Conservation (phyloP, 2,113 vertebrate species). For the Danio rerio region GRCz12tu NC_133180.1:71301501-71302000, state of each 20-base stretch:
- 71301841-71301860: background rate
- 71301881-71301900: background rate
- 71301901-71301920: background rate
- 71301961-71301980: slow-evolving; percentile 5
- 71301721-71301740: slow-evolving; percentile 60
- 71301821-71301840: background rate
- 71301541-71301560: background rate
- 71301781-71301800: background rate
- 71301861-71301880: background rate
- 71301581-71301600: background rate
- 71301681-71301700: slow-evolving; percentile 61
- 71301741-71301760: slow-evolving; percentile 62
- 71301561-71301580: background rate
- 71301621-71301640: slow-evolving; percentile 52
- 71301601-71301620: slow-evolving; percentile 50
- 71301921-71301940: background rate
- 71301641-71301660: slow-evolving; percentile 60
- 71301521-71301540: background rate
- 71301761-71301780: slow-evolving; percentile 65
- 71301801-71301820: background rate
- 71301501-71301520: no score
- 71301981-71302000: no score
- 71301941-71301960: background rate
- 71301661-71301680: slow-evolving; percentile 66
- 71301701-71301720: slow-evolving; percentile 71